These are phyloP conservation scores for Spicauda simplicius DNA, from an alignment of 2,888 invertebrate species.

Conservation along the genomic window DNA sequence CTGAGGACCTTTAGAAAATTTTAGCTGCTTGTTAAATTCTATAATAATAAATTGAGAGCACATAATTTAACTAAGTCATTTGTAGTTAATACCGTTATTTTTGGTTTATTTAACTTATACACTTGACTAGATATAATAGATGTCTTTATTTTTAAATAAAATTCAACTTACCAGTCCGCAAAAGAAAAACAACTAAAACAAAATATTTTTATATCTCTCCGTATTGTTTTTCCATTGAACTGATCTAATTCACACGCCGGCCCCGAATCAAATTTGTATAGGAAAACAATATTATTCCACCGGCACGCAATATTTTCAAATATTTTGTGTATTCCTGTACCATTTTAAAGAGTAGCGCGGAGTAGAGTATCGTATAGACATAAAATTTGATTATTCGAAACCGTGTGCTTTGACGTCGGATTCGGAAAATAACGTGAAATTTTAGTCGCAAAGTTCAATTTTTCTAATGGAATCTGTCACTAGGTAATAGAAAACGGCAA, in stretches of 20 bases:
- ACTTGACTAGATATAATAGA: not conserved
- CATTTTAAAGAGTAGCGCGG: not conserved
- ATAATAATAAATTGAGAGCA: not conserved
- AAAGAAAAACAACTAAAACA: no score
- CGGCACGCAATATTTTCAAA: no score
- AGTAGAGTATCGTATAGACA: no score
- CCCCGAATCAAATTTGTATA: not conserved
- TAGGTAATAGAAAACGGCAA: constrained; percentile 13
- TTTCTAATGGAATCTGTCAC: constrained; percentile 22
- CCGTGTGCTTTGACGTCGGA: constrained; percentile 13
- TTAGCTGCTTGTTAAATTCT: constrained; percentile 33
- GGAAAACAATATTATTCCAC: no score
- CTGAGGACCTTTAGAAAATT: constrained; percentile 31
- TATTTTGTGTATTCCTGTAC: constrained; percentile 1
- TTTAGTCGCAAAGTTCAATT: constrained; percentile 9
- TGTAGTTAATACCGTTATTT: no score
- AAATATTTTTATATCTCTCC: not conserved
- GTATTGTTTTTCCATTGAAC: not conserved
- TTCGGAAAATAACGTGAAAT: constrained; percentile 11
- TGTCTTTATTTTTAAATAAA: not conserved
- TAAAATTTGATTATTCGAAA: constrained; percentile 17
- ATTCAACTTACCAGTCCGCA: not conserved
- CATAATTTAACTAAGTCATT: not conserved
- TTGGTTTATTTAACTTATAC: no score
- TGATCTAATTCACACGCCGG: not conserved